Base-by-base conservation (phyloP, 1,140 invertebrate species). In the Radopholus similis region DNA sequence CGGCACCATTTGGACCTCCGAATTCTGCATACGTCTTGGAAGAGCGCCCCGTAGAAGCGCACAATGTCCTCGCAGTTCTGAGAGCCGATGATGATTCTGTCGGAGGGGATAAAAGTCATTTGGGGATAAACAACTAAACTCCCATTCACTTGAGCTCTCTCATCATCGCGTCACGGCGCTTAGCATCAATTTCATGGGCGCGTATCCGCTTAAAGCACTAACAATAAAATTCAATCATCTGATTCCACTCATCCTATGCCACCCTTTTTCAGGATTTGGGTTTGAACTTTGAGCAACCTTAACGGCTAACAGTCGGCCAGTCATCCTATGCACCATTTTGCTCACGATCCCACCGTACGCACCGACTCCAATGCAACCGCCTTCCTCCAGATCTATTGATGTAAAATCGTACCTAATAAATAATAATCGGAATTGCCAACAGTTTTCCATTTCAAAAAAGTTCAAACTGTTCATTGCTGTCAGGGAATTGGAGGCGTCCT, bases 1-100 rank as follows among this genome's bases (percentile, higher is more conserved):
- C 13, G 9, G 21, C 26, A 60, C 15, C 11, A 59, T 49, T 49
- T 49, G 13, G 54, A 34, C 21, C 37, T 51, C 32, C 32, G 21
- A 1, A 21, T 35, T 8, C 34, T 37, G 1, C 66, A 23, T 67
- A 80, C 91, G 85, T 97, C 93, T 85, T 94, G 91, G 83, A 97
- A 97, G 23, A 97, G 87, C 63, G 94, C 94, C 68, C 95, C 95
- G 87, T 93, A 97, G 85, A 96, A 97, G 85, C 93, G 90, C 63
- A 97, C 93, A 76, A 95, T 95, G 82, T 90, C 95, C 40, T 89
- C 89, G 84, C 94, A 97, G 72, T 92, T 91, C 80, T 92, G 92
- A 68, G 91, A 92, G 82, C 92, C 90, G 91, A 96, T 96, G 0
- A 93, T 92, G 59, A 96, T 91, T 85, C 95, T 92, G n/a, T n/a